Base-by-base conservation (phyloP, 2,113 vertebrate species). In the Passer montanus region DNA sequence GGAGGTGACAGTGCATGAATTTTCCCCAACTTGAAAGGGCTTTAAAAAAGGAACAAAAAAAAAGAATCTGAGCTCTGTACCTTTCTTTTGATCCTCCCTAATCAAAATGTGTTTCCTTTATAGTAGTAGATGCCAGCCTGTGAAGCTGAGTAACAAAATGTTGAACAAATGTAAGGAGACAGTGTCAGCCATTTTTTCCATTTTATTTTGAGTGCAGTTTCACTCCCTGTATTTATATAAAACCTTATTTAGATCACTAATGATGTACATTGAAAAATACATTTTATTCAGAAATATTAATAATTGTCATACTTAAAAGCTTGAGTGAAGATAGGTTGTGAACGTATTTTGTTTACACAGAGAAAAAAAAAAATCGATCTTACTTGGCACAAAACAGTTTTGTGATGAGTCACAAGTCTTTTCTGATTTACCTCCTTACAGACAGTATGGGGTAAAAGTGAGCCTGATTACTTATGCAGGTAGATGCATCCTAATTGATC, bases 121-220 rank as follows among this genome's bases (percentile, higher is more conserved):
- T 77, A 80, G 91, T 75, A 77, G 81, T 97, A 91, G 86, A n/a
- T 97, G 94, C 93, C 93, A 86, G 75, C 93, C 94, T 96, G 92
- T 93, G 81, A 97, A 95, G 89, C 50, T 76, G 46, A 95, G n/a
- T 91, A 97, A 95, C 75, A 96, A 96, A 97, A 91, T 27, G 4
- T 93, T 97, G 97, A 98, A 97, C 96, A 97, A 97, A 85, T 84
- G 39, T 79, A 97, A 92, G 76, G 93, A 95, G 96, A 95, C 77
- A 39, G 75, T 93, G 91, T 92, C 96, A 96, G 79, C 60, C 87
- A 39, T 95, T 94, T 94, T 86, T 93, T 44, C 75, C 67, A 41
- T 96, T 94, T 96, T 82, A 82, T 74, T 80, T 95, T 95, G 96
- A 90, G 84, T 89, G 78, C 70, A 64, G 85, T 96, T 97, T 94